Conservation (phyloP, 2,113 vertebrate species). For the Anguilla rostrata region DNA sequence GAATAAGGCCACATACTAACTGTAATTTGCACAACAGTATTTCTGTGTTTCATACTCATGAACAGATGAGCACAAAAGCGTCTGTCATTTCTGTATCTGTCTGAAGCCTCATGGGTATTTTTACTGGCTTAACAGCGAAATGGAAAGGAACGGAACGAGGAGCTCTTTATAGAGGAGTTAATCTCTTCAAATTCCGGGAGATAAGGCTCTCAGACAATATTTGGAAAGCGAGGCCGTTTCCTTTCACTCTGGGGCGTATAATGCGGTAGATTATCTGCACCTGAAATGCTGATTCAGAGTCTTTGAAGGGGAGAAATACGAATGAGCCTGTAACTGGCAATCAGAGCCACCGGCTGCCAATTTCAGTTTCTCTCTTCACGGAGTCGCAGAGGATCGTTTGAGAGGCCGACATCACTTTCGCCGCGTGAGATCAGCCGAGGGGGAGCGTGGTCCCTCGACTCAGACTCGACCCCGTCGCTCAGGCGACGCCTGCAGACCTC, state of each 20-base stretch:
- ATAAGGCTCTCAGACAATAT: slow-evolving; percentile 9
- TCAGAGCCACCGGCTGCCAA: not conserved
- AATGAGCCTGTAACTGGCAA: not conserved
- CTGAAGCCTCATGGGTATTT: not conserved
- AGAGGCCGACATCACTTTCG: not conserved
- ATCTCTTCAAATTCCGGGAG: not conserved
- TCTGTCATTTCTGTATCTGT: not conserved
- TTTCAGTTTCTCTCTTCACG: not conserved
- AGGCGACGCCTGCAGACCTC: too few species aligned
- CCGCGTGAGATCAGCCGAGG: not conserved
- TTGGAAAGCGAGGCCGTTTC: not conserved
- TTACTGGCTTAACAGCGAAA: not conserved
- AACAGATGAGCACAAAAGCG: not conserved
- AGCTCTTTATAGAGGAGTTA: not conserved
- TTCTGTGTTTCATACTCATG: not conserved
- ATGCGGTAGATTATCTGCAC: slow-evolving; percentile 14
- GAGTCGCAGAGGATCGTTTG: not conserved
- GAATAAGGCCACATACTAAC: not conserved
- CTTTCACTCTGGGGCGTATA: slow-evolving; percentile 11
- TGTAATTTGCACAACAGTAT: not conserved
- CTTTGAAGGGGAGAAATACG: not conserved
- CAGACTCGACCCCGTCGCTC: too few species aligned
- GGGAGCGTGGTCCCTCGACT: not conserved
- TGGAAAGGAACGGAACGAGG: not conserved
- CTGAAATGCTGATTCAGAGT: slow-evolving; percentile 21